A percentile compares a stretch with the other conserved stretches of the same genome.
phyloP scores from a whole-genome alignment of 2,113 vertebrate genomes.

The Microtus oregoni region DNA sequence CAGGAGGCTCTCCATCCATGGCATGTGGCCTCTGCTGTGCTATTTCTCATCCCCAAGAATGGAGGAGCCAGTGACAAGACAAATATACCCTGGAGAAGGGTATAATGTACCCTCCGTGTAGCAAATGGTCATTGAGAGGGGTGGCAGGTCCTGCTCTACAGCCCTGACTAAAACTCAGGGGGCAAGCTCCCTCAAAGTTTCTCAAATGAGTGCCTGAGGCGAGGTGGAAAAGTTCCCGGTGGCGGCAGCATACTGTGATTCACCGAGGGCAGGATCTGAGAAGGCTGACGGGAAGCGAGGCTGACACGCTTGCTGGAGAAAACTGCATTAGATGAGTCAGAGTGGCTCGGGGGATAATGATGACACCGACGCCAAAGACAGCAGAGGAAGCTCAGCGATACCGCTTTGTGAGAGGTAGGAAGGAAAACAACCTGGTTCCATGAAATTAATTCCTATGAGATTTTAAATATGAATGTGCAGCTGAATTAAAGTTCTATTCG shows the following conservation, averaged over 20 bases:
- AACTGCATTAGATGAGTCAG: conserved; percentile 65
- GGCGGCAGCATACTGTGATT: background rate
- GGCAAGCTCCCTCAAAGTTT: background rate
- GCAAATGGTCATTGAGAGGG: background rate
- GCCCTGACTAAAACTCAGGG: background rate
- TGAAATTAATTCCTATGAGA: conserved; percentile 54
- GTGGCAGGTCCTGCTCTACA: background rate
- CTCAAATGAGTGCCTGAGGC: background rate
- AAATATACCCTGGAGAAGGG: background rate
- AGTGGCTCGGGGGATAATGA: background rate
- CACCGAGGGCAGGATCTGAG: conserved; percentile 27
- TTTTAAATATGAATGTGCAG: conserved; percentile 72
- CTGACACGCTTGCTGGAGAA: conserved; percentile 42
- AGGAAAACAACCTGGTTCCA: conserved; percentile 15
- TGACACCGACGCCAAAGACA: background rate
- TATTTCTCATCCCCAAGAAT: background rate
- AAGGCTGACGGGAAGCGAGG: background rate
- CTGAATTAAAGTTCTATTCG: conserved; percentile 42
- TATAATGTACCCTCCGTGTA: accelerated
- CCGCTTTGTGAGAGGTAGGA: conserved; percentile 3
- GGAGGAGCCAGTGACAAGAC: background rate
- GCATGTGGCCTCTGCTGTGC: background rate
- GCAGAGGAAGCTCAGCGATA: background rate
- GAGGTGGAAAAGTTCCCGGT: background rate
- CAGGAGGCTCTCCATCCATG: background rate